These are phyloP conservation scores for Andricus curvator DNA, from an alignment of 2,888 invertebrate species.

Conservation along the genomic window DNA sequence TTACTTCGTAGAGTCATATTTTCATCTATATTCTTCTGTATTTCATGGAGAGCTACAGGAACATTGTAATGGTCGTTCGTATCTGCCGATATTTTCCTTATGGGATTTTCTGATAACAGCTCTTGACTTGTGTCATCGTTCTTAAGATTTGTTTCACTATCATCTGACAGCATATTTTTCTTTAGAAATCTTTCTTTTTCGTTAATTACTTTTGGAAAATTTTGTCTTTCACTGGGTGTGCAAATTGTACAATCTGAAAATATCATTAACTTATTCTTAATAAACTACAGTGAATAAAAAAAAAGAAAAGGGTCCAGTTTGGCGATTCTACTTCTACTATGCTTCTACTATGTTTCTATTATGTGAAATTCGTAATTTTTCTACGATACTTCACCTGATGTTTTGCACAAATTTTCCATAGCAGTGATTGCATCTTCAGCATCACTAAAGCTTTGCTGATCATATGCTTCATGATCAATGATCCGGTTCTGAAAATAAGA, in stretches of 20 bases:
- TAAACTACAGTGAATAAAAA: no score
- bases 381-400: constrained; percentile 64
- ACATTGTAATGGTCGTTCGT: constrained; percentile 38
- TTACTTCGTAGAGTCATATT: constrained; percentile 57
- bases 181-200: constrained; percentile 73
- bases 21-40: constrained; percentile 42
- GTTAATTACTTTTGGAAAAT: constrained; percentile 67
- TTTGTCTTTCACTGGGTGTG: constrained; percentile 63
- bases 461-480: constrained; percentile 69
- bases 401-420: constrained; percentile 70
- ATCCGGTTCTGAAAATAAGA: constrained; percentile 62
- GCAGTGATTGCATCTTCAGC: constrained; percentile 75
- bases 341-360: no score
- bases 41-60: constrained; percentile 53
- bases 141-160: constrained; percentile 52
- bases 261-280: background rate
- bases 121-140: constrained; percentile 55
- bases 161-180: constrained; percentile 59
- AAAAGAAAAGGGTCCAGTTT: no score
- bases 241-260: constrained; percentile 68
- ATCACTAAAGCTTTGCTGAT: constrained; percentile 74
- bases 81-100: constrained; percentile 54
- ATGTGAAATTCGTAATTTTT: no score
- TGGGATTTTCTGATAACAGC: constrained; percentile 52
- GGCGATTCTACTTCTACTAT: no score